These are phyloP conservation scores for Pteromalus puparum DNA, from an alignment of 1,140 invertebrate genomes.

Conservation along the genomic window DNA sequence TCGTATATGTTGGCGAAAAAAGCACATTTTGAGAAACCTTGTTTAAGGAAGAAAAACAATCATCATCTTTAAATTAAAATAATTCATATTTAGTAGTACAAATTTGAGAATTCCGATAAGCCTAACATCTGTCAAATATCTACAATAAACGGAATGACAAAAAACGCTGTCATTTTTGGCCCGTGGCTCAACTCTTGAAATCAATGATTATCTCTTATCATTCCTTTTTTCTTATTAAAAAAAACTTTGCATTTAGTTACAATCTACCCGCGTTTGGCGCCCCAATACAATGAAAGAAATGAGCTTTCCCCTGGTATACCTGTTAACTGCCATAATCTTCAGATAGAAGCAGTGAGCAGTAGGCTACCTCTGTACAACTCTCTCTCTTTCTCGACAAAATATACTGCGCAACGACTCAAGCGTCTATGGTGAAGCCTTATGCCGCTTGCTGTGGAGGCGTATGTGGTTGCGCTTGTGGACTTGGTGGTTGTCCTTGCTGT, in stretches of 20 bases:
- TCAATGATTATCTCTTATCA: conserved; percentile 40
- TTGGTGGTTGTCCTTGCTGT: conserved; percentile 45
- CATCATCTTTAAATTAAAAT: conserved; percentile 39
- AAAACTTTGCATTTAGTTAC: conserved; percentile 49
- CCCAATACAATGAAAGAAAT: conserved; percentile 43
- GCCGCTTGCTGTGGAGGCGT: conserved; percentile 70
- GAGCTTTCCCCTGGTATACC: conserved; percentile 39
- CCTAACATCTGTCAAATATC: conserved; percentile 52
- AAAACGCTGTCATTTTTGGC: conserved; percentile 48
- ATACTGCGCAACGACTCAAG: conserved; percentile 25
- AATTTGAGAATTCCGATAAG: conserved; percentile 47
- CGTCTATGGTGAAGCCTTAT: conserved; percentile 59
- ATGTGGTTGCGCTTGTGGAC: conserved; percentile 60
- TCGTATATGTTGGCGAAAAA: conserved; percentile 17
- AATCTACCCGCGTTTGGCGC: conserved; percentile 42
- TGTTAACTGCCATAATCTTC: not conserved
- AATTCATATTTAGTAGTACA: conserved; percentile 43
- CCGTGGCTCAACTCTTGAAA: conserved; percentile 39
- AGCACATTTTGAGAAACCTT: conserved; percentile 19
- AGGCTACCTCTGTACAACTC: conserved; percentile 45
- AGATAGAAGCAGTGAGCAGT: conserved; percentile 1
- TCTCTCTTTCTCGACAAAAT: conserved; percentile 44
- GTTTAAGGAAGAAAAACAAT: conserved; percentile 31
- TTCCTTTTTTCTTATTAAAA: conserved; percentile 19
- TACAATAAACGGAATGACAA: conserved; percentile 54